These are phyloP conservation scores for Synanceia verrucosa DNA, from an alignment of 2,797 vertebrate genomes.

Conservation along the genomic window DNA sequence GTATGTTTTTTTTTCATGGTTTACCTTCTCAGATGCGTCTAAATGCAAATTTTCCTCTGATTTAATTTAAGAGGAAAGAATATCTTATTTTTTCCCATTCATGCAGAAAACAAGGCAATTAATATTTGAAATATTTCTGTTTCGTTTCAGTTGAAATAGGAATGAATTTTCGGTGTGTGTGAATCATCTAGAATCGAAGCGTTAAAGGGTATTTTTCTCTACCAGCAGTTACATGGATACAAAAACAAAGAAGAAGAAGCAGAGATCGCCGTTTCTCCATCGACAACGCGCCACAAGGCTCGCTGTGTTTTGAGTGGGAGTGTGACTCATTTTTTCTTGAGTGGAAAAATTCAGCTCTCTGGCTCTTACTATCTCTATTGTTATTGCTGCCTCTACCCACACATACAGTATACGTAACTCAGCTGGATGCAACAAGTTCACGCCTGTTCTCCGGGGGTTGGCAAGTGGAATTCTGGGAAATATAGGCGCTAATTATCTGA, in stretches of 20 bases:
- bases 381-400: constrained; percentile 75
- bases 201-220: background rate
- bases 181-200: background rate
- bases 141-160: background rate
- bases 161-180: background rate
- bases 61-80: background rate
- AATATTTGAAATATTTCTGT: too few relatives aligned
- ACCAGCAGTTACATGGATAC: constrained; percentile 18
- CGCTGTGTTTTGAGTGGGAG: constrained; percentile 76
- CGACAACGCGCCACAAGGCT: constrained; percentile 61
- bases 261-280: constrained; percentile 53
- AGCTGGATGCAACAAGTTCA: constrained; percentile 73
- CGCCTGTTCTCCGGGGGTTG: constrained; percentile 64
- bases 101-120: background rate
- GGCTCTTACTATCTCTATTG: constrained; percentile 78
- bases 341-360: constrained; percentile 76
- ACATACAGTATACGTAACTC: constrained; percentile 75
- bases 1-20: background rate
- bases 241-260: constrained; percentile 43
- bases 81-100: background rate
- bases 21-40: background rate
- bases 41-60: background rate
- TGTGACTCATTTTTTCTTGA: constrained; percentile 79
- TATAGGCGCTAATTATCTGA: constrained; percentile 57
- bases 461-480: constrained; percentile 65